Evolutionary conservation across 2,888 invertebrate genomes (phyloP).

Genomic region (Tetropium fuscum): DNA sequence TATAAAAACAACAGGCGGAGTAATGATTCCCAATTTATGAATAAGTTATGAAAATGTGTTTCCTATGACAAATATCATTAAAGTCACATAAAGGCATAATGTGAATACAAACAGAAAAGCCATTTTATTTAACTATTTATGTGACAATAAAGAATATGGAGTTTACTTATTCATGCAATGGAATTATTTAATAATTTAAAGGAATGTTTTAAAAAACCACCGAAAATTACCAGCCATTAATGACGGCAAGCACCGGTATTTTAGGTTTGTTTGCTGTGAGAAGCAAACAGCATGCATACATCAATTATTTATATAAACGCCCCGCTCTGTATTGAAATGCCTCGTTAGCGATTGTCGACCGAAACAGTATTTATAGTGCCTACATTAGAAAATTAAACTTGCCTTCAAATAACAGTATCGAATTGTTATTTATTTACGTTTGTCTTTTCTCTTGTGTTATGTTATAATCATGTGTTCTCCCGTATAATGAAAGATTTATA

Average conservation of each 20-base stretch:
- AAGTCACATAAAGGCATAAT: constrained; percentile 42
- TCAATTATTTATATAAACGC: background rate
- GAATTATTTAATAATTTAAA: constrained; percentile 29
- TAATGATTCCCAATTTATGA: no score
- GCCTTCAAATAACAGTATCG: background rate
- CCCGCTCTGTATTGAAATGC: background rate
- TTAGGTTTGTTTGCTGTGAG: constrained; percentile 3
- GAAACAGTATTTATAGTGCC: no score
- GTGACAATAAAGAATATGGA: constrained; percentile 31
- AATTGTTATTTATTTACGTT: no score
- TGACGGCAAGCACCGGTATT: constrained; percentile 1
- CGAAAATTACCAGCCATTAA: background rate
- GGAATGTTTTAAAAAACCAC: background rate
- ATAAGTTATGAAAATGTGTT: no score
- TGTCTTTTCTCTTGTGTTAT: background rate
- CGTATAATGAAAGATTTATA: background rate
- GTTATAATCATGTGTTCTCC: background rate
- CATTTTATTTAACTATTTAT: constrained; percentile 33
- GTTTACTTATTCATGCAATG: constrained; percentile 39
- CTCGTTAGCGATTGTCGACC: background rate
- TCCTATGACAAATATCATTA: constrained; percentile 54
- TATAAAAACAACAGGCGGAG: constrained; percentile 2
- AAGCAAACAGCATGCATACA: background rate
- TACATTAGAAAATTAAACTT: no score
- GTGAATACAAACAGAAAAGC: constrained; percentile 37